Conservation (phyloP, 2,888 invertebrate genomes). For the Mechanitis mazaeus region DNA sequence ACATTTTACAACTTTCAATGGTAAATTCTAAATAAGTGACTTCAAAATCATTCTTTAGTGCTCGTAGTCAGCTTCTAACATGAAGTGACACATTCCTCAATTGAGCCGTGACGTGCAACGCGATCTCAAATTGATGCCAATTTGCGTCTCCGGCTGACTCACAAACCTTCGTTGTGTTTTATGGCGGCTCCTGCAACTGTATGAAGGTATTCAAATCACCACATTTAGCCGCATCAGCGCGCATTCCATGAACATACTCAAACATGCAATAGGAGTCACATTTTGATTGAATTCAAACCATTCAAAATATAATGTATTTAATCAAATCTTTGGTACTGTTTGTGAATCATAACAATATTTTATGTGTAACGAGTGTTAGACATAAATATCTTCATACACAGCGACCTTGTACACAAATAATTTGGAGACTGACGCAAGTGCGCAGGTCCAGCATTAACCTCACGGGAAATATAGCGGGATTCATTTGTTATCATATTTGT, state of each 20-base stretch:
- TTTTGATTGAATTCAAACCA: too few relatives aligned
- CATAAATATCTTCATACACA: conserved; percentile 26
- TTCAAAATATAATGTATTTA: too few relatives aligned
- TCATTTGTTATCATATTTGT: conserved; percentile 29
- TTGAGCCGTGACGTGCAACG: conserved; percentile 60
- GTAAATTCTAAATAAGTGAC: too few relatives aligned
- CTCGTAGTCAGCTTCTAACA: conserved; percentile 36
- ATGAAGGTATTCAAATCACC: conserved; percentile 12
- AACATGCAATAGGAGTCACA: background rate
- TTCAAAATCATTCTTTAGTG: conserved; percentile 13
- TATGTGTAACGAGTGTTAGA: conserved; percentile 4
- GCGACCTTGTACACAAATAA: conserved; percentile 49
- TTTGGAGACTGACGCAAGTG: conserved; percentile 47
- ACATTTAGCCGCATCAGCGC: conserved; percentile 5
- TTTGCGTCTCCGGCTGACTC: conserved; percentile 70
- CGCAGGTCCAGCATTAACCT: conserved; percentile 35
- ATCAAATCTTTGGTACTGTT: background rate
- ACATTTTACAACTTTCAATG: too few relatives aligned
- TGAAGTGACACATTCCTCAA: conserved; percentile 74
- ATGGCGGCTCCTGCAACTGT: conserved; percentile 17
- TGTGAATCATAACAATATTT: background rate
- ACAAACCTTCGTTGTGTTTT: conserved; percentile 34
- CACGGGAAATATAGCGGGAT: conserved; percentile 29
- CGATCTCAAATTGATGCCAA: conserved; percentile 73
- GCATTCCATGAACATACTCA: conserved; percentile 5